Evolutionary conservation across 2,888 invertebrate species (phyloP), one percentile per base, ranked within the genome.

Genomic region (Mesochorus sp.): DNA sequence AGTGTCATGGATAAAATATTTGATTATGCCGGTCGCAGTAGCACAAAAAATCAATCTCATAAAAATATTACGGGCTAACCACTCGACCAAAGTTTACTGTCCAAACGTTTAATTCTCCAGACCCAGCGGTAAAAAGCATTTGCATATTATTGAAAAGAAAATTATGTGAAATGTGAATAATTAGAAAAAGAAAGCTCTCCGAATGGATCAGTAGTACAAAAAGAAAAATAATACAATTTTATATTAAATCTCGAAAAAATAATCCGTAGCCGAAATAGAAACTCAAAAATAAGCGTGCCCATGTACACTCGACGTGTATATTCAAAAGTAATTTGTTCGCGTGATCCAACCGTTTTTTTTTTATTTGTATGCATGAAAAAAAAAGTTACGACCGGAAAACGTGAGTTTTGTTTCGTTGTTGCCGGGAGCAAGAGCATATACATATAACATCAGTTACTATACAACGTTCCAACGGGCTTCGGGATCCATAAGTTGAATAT

Each of bases 401-500:
- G 55, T 44, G 67, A 55, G 62, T 66, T 59, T 66, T 49, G 55
- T 68, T 62, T 39, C 49, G 55, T 68, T 12, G 61, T 68, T 68
- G 53, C 73, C n/a, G 44, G 19, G 21, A 37, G 19, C 3, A 10
- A 44, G 24, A 39, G 14, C 59, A 34, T 26, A 37, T 51, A 17
- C 17, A 31, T 31, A 6, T 51, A 28, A 17, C 3, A 4, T 34
- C 57, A 26, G 59, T 70, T 37, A 73, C 67, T 67, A 55, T 57
- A n/a, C n/a, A n/a, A n/a, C 37, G 71, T 76, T 76, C 28, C 76
- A 53, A 53, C 72, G 26, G 57, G 66, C 42, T 44, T 47, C 53
- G 53, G 53, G 47, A 59, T 67, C 64, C 72, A 73, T 74, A 66
- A 74, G 62, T 74, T 78, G 68, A 78, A 74, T 70, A 78, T 78